Percentiles rank a stretch among this genome's conserved stretches.
phyloP scores from a whole-genome alignment of 2,113 vertebrate species.

The Lipophrys pholis region DNA sequence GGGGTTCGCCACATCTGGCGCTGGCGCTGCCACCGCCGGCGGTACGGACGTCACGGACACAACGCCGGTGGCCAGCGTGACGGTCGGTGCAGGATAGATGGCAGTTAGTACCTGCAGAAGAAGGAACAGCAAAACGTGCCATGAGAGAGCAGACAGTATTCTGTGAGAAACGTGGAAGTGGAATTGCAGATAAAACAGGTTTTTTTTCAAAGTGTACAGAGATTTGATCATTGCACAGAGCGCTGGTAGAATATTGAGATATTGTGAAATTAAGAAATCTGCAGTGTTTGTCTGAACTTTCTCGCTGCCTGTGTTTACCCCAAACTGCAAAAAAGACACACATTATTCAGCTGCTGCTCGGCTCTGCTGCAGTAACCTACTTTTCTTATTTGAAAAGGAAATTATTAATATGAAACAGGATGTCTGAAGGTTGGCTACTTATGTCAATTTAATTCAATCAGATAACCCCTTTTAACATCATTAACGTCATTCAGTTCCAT shows the following conservation, averaged over 20 bases:
- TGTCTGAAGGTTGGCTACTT: too few species aligned
- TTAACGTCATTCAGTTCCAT: too few species aligned
- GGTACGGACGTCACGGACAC: conserved; percentile 81
- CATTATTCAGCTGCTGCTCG: not conserved
- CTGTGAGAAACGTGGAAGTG: not conserved
- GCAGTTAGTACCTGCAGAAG: conserved; percentile 84
- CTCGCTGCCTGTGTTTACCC: too few species aligned
- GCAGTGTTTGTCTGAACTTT: not conserved
- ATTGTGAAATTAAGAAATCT: conserved; percentile 14
- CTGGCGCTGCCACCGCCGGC: conserved; percentile 77
- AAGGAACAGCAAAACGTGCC: not conserved
- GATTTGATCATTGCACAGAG: not conserved
- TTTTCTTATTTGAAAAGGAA: not conserved
- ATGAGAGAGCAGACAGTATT: too few species aligned
- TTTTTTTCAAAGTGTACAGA: not conserved
- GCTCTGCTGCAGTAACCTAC: not conserved
- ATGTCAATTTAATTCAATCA: too few species aligned
- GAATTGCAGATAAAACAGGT: too few species aligned
- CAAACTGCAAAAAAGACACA: not conserved
- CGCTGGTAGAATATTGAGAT: not conserved
- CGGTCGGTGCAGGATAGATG: conserved; percentile 85
- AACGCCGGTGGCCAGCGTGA: conserved; percentile 78
- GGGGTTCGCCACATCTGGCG: conserved; percentile 70
- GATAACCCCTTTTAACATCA: too few species aligned
- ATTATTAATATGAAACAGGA: not conserved